A percentile compares a stretch with the other conserved stretches of the same genome.
phyloP scores from a whole-genome alignment of 2,888 invertebrate species.

The Dioctria linearis region DNA sequence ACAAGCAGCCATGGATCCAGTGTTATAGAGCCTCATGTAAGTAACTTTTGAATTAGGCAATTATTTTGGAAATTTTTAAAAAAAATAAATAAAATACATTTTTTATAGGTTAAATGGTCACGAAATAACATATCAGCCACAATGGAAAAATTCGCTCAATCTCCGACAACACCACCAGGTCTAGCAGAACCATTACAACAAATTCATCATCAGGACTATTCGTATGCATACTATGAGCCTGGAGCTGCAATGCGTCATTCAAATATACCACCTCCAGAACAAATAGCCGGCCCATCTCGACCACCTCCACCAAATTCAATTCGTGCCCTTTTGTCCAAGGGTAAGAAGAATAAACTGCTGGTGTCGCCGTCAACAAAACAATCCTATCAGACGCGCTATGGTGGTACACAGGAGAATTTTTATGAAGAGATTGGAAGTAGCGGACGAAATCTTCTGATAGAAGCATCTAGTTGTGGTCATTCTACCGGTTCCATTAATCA shows the following conservation, averaged over 20 bases:
- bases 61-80: constrained; percentile 6
- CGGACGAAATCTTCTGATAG: constrained; percentile 58
- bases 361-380: constrained; percentile 71
- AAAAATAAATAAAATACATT: no score
- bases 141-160: constrained; percentile 74
- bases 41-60: neutral
- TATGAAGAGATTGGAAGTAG: constrained; percentile 63
- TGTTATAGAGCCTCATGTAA: constrained; percentile 39
- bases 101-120: constrained; percentile 72
- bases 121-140: constrained; percentile 74
- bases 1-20: constrained; percentile 44
- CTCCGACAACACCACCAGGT: constrained; percentile 60
- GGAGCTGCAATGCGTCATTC: constrained; percentile 76
- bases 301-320: constrained; percentile 70
- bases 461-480: constrained; percentile 67
- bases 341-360: constrained; percentile 68
- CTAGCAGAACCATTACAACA: constrained; percentile 64
- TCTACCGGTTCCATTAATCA: constrained; percentile 80
- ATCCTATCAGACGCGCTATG: constrained; percentile 83
- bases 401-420: constrained; percentile 72
- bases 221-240: constrained; percentile 87
- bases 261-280: constrained; percentile 77
- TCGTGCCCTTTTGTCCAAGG: constrained; percentile 68
- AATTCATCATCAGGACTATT: constrained; percentile 76
- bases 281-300: constrained; percentile 60